A percentile compares a stretch with the other conserved stretches of the same genome.
Conservation (phyloP, 2,113 vertebrate genomes). For the Alexandromys fortis region DNA sequence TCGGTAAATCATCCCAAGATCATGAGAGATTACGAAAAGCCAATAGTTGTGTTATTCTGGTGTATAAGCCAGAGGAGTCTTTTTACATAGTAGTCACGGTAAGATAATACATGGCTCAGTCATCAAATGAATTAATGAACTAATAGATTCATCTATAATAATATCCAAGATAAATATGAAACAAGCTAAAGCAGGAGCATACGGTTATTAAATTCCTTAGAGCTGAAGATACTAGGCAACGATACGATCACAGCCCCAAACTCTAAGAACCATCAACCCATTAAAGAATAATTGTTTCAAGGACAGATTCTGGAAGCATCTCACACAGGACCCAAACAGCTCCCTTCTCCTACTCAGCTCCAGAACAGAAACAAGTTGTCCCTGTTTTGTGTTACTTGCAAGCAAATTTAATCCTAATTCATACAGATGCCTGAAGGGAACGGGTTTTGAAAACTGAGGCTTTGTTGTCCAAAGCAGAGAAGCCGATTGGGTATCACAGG, state of each 20-base stretch:
- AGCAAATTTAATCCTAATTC: conserved; percentile 9
- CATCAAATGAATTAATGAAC: not conserved
- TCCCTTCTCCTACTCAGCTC: not conserved
- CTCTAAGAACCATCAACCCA: not conserved
- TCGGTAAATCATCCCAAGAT: not conserved
- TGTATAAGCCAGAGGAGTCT: not conserved
- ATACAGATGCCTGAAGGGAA: conserved; percentile 14
- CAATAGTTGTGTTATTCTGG: not conserved
- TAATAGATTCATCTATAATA: not conserved
- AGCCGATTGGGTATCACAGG: not conserved
- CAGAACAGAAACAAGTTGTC: not conserved
- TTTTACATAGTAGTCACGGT: not conserved
- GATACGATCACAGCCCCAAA: not conserved
- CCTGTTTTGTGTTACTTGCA: not conserved
- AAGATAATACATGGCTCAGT: not conserved
- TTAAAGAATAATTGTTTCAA: not conserved
- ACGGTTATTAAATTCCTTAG: not conserved
- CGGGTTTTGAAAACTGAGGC: not conserved
- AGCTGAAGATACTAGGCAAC: not conserved
- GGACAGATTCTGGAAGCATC: not conserved
- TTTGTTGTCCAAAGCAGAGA: not conserved
- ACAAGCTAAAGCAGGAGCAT: not conserved
- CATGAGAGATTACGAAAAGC: not conserved
- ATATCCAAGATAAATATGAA: not conserved
- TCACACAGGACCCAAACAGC: not conserved